These are phyloP conservation scores for Mycteria americana DNA, from an alignment of 2,797 vertebrate genomes.

Conservation along the genomic window DNA sequence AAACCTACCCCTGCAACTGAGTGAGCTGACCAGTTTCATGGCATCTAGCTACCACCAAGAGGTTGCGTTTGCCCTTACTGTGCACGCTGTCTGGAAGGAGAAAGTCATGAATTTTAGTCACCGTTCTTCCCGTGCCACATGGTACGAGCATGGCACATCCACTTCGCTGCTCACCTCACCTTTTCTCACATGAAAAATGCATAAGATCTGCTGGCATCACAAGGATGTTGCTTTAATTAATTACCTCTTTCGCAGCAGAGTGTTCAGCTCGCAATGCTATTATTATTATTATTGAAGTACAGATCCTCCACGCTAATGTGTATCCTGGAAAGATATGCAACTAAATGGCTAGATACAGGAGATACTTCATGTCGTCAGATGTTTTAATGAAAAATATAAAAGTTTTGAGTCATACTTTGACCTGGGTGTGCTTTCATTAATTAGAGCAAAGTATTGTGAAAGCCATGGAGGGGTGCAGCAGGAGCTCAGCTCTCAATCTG, in stretches of 20 bases:
- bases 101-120: background rate
- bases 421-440: background rate
- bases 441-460: background rate
- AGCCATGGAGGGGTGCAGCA: background rate
- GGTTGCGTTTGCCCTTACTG: background rate
- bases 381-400: background rate
- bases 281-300: background rate
- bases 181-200: background rate
- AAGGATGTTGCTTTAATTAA: background rate
- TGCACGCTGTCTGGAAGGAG: background rate
- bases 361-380: background rate
- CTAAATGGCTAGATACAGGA: background rate
- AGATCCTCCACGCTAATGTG: background rate
- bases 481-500: background rate
- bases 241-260: background rate
- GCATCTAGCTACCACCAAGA: background rate
- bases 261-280: rapidly evolving
- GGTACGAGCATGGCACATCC: rapidly evolving
- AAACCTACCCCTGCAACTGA: background rate
- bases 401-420: background rate
- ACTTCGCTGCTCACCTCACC: background rate
- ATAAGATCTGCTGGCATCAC: background rate
- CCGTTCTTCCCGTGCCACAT: rapidly evolving
- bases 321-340: background rate
- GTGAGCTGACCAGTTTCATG: rapidly evolving